Base-by-base conservation (phyloP, 1,140 invertebrate genomes). In the Radopholus similis region DNA sequence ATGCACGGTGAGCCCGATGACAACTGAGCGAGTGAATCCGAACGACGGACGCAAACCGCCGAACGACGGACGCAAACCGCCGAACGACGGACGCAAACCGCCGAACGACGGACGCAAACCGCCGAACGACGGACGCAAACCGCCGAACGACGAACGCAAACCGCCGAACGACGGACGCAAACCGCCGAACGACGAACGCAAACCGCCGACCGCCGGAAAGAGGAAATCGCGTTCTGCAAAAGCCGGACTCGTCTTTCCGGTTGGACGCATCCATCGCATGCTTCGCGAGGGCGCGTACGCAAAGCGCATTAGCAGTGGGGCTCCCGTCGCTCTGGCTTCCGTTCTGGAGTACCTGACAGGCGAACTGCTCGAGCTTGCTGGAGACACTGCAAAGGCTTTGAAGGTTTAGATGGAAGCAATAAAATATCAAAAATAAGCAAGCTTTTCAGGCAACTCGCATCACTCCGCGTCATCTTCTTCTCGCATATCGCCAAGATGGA, bases 231-330 rank as follows among this genome's bases (percentile, higher is more conserved):
- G 35, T 11, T 64, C 60, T 13, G 28, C 3, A 18, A 23, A 35
- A n/a, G 88, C 89, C 35, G 89, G 89, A 9, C 85, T 90, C 5
- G 85, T 87, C 53, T 89, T 90, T 70, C 89, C 89, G 1, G 89
- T 87, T 35, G 85, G 83, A 21, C 77, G 86, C 64, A 84, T 87
- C 81, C 83, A 85, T 64, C 80, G 86, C 34, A 86, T 86, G 72
- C 74, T 87, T 63, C 84, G 83, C 65, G 76, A 81, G 64, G 83
- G 83, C 49, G 84, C 84, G 57, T 85, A 84, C 68, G 83, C 84
- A 53, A 82, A 85, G 57, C 81, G 86, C 53, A 86, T 87, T 47
- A 84, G 85, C 30, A 82, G 85, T 42, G 86, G 85, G 37, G 85
- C 86, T 5, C 85, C 86, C 11, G 85, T 87, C 3, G 87, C 86